Conservation (phyloP, 1,140 invertebrate genomes). For the Heterodera carotae region DNA sequence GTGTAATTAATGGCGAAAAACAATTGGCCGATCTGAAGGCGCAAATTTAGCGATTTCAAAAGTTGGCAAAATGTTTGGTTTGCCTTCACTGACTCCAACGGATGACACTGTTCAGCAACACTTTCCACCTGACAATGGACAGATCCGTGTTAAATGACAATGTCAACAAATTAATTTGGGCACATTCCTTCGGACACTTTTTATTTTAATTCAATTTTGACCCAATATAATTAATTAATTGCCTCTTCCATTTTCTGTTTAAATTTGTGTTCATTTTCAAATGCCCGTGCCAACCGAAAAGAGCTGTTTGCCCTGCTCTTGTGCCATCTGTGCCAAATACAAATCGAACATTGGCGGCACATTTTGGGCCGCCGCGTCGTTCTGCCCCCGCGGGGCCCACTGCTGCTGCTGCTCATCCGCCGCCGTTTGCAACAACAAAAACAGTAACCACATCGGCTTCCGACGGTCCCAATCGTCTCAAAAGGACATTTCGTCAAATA, state of each 20-base stretch:
- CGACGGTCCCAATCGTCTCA: slow-evolving; percentile 43
- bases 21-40: slow-evolving; percentile 31
- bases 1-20: slow-evolving; percentile 54
- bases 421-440: slow-evolving; percentile 50
- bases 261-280: neutral
- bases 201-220: too few species aligned
- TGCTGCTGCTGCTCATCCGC: slow-evolving; percentile 20
- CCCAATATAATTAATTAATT: too few species aligned
- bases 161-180: too few species aligned
- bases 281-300: slow-evolving; percentile 23
- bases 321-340: slow-evolving; percentile 43
- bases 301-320: slow-evolving; percentile 45
- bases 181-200: too few species aligned
- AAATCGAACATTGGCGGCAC: slow-evolving; percentile 48
- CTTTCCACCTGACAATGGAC: slow-evolving; percentile 49
- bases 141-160: too few species aligned
- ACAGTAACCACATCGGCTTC: slow-evolving; percentile 47
- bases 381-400: neutral
- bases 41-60: neutral
- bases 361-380: too few species aligned
- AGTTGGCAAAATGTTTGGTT: slow-evolving; percentile 1
- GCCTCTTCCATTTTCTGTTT: too few species aligned
- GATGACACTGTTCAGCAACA: slow-evolving; percentile 46
- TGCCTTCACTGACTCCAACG: slow-evolving; percentile 45
- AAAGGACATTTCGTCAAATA: neutral